Percentiles rank a stretch among this genome's conserved stretches.
Conservation (phyloP, 2,888 invertebrate genomes). For the Cybosia mesomella region DNA sequence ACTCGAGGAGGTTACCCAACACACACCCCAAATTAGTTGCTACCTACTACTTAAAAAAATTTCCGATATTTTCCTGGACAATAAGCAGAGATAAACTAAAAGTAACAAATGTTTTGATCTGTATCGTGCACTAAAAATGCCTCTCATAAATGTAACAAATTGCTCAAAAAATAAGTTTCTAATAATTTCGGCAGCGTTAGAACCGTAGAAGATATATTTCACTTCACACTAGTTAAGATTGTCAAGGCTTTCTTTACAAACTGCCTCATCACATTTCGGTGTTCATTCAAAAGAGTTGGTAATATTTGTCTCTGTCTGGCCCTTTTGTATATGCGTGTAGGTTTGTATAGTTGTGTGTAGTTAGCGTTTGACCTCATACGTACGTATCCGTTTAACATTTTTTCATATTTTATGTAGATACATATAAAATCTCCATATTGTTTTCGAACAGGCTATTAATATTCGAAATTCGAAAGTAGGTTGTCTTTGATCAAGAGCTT, state of each 20-base stretch:
- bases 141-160: background rate
- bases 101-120: no score
- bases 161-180: background rate
- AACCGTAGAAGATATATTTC: background rate
- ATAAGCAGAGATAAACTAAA: no score
- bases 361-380: slow-evolving; percentile 44
- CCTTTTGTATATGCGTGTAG: slow-evolving; percentile 48
- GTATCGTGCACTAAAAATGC: no score
- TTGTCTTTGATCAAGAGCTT: background rate
- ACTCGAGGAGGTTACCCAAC: no score
- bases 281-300: slow-evolving; percentile 35
- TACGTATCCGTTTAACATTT: slow-evolving; percentile 36
- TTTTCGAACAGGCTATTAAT: slow-evolving; percentile 7
- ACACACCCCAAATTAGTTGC: no score
- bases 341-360: no score
- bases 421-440: slow-evolving; percentile 14
- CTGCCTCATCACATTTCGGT: slow-evolving; percentile 38
- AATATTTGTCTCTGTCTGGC: slow-evolving; percentile 53
- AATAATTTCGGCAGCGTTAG: slow-evolving; percentile 6
- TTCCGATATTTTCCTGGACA: no score
- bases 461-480: slow-evolving; percentile 8
- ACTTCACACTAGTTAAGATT: slow-evolving; percentile 30
- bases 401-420: slow-evolving; percentile 36
- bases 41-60: no score
- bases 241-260: slow-evolving; percentile 43